phyloP scores from a whole-genome alignment of 2,797 vertebrate genomes.

The Eupleurogrammus muticus region DNA sequence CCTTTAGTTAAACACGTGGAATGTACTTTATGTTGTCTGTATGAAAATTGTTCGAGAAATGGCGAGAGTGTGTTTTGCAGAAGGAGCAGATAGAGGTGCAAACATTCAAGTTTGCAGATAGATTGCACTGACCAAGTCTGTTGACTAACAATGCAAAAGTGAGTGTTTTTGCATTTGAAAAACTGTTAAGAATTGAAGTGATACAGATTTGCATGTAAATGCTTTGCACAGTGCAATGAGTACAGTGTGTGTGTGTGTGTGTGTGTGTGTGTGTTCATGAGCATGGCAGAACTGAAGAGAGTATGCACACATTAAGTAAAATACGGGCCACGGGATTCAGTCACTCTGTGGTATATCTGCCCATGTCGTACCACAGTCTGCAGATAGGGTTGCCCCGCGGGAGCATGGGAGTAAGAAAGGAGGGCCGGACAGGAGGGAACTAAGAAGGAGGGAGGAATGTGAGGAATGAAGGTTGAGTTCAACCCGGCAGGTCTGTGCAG shows the following conservation, averaged over 20 bases:
- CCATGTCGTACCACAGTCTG: slow-evolving; percentile 52
- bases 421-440: slow-evolving; percentile 69
- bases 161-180: background rate
- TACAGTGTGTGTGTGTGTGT: background rate
- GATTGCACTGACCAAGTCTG: background rate
- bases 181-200: background rate
- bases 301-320: slow-evolving; percentile 9
- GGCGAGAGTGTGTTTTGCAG: background rate
- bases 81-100: background rate
- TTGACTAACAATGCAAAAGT: slow-evolving; percentile 1
- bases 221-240: background rate
- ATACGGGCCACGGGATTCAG: slow-evolving; percentile 31
- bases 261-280: background rate
- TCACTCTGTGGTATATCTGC: slow-evolving; percentile 30
- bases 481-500: slow-evolving; percentile 85
- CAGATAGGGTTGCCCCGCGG: slow-evolving; percentile 64
- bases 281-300: slow-evolving; percentile 1
- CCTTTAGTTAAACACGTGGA: slow-evolving; percentile 59
- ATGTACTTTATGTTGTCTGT: slow-evolving; percentile 33
- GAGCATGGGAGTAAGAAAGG: slow-evolving; percentile 60
- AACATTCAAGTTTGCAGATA: background rate
- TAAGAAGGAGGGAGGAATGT: slow-evolving; percentile 77
- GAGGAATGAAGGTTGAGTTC: slow-evolving; percentile 82
- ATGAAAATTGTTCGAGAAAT: background rate
- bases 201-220: background rate